phyloP scores from a whole-genome alignment of 2,113 vertebrate genomes.

The Oenanthe melanoleuca region DNA sequence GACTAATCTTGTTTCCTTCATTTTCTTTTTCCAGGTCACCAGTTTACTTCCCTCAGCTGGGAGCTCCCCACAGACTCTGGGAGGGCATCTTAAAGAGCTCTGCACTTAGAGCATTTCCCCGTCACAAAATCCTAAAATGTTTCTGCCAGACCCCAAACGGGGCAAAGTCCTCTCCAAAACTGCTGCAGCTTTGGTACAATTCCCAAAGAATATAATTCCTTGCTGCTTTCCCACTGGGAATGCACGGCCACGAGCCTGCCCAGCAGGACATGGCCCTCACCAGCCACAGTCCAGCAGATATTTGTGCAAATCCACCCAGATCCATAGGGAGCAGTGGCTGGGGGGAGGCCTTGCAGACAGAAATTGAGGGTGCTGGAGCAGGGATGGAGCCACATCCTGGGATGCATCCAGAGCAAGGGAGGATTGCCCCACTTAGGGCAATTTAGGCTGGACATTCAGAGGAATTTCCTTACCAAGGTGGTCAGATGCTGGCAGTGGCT shows the following conservation, averaged over 20 bases:
- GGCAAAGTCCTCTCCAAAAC: neutral
- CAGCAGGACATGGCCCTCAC: rapidly evolving
- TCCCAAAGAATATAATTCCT: neutral
- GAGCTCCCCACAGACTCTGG: neutral
- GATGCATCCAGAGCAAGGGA: no score
- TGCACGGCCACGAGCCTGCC: rapidly evolving
- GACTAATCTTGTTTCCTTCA: neutral
- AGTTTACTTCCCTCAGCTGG: neutral
- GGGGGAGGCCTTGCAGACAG: neutral
- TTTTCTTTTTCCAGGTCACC: conserved; percentile 43
- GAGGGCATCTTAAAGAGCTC: neutral
- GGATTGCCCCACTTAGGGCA: neutral
- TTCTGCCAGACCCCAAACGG: neutral
- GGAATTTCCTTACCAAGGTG: neutral
- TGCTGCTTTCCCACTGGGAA: rapidly evolving
- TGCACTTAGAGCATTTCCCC: neutral
- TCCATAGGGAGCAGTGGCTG: rapidly evolving
- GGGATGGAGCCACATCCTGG: neutral
- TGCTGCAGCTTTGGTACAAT: neutral
- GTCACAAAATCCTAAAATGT: neutral
- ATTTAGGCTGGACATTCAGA: no score
- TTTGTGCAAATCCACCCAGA: neutral
- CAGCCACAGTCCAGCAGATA: neutral
- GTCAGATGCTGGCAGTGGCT: neutral
- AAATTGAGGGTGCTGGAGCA: neutral